Conservation (phyloP, 2,113 vertebrate genomes). For the Lathamus discolor region DNA sequence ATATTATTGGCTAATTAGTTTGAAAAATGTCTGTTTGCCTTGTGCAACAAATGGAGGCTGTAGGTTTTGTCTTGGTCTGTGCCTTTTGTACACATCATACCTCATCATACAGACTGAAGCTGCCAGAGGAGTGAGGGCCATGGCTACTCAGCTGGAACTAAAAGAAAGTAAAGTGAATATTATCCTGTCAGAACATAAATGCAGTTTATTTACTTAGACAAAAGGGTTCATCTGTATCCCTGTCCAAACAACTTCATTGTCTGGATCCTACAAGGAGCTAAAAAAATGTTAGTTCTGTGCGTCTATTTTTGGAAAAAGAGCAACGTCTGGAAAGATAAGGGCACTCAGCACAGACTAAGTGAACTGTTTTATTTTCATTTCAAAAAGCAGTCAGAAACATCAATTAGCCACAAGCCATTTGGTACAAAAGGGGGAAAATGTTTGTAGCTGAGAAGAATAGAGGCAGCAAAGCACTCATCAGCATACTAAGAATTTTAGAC, state of each 20-base stretch:
- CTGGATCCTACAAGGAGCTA: slow-evolving; percentile 84
- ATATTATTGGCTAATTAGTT: slow-evolving; percentile 99
- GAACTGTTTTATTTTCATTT: slow-evolving; percentile 90
- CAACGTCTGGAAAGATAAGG: slow-evolving; percentile 85
- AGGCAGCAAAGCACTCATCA: slow-evolving; percentile 88
- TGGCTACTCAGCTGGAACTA: slow-evolving; percentile 89
- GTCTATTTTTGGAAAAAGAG: slow-evolving; percentile 84
- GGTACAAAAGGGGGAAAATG: slow-evolving; percentile 86
- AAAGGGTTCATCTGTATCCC: slow-evolving; percentile 95
- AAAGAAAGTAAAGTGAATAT: slow-evolving; percentile 91
- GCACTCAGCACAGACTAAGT: slow-evolving; percentile 83
- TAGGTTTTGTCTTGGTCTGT: slow-evolving; percentile 85
- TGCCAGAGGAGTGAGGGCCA: slow-evolving; percentile 82
- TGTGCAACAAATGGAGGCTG: slow-evolving; percentile 89
- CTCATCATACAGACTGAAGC: slow-evolving; percentile 82
- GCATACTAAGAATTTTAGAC: slow-evolving; percentile 91
- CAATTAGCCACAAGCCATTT: slow-evolving; percentile 92
- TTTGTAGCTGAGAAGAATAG: slow-evolving; percentile 87
- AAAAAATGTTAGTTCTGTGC: slow-evolving; percentile 79
- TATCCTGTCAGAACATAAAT: slow-evolving; percentile 92
- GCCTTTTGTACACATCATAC: slow-evolving; percentile 88
- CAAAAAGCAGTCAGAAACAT: slow-evolving; percentile 90
- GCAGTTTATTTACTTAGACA: slow-evolving; percentile 98
- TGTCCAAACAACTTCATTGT: slow-evolving; percentile 95
- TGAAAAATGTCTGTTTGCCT: slow-evolving; percentile 98